A percentile compares a stretch with the other conserved stretches of the same genome.
Conservation (phyloP, 2,888 invertebrate genomes). For the Tromatobia lineatoria region DNA sequence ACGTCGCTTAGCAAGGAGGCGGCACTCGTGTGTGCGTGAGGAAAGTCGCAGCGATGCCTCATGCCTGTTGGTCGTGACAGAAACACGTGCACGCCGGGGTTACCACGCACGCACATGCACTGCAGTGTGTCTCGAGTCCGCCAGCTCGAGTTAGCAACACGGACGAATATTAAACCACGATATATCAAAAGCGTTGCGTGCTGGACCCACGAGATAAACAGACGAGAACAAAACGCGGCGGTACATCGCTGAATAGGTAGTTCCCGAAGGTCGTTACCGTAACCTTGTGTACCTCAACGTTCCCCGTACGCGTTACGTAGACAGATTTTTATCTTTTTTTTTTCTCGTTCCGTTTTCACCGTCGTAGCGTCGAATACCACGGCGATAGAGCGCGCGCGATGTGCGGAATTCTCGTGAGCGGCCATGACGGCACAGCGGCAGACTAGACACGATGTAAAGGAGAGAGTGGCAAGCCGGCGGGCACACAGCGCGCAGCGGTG, state of each 20-base stretch:
- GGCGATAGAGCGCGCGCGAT: conserved; percentile 55
- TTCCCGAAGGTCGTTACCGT: neutral
- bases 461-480: conserved; percentile 63
- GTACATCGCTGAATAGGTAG: neutral
- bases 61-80: neutral
- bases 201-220: neutral
- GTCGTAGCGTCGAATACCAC: conserved; percentile 13
- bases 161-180: too few species aligned
- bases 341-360: neutral
- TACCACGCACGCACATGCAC: conserved; percentile 39
- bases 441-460: conserved; percentile 59
- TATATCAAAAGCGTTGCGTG: neutral
- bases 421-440: conserved; percentile 66
- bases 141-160: neutral
- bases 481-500: conserved; percentile 57
- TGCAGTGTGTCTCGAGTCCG: conserved; percentile 11
- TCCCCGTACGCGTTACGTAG: neutral
- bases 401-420: conserved; percentile 54
- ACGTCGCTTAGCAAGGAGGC: conserved; percentile 30
- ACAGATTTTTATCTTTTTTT: neutral
- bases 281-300: neutral
- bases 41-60: neutral
- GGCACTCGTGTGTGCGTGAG: conserved; percentile 28
- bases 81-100: conserved; percentile 28
- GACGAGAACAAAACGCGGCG: neutral